Conservation (phyloP, 2,797 vertebrate species). For the Pipistrellus pipistrellus region DNA sequence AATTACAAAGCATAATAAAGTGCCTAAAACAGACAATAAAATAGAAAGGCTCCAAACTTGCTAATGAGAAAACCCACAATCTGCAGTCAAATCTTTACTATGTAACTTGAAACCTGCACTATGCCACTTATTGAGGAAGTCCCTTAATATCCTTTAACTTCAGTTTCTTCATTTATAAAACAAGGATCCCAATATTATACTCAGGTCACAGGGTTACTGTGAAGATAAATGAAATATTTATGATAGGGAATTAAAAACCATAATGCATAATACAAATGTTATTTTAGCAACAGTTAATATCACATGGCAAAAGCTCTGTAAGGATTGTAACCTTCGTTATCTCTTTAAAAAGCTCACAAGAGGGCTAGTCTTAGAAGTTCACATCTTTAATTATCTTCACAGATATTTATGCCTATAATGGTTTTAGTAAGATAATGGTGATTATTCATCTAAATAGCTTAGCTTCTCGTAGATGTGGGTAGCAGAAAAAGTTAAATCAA, state of each 20-base stretch:
- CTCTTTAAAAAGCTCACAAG: neutral
- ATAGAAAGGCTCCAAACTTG: slow-evolving; percentile 43
- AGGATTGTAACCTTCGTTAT: neutral
- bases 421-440: neutral
- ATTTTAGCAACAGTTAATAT: slow-evolving; percentile 41
- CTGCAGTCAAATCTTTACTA: slow-evolving; percentile 34
- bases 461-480: neutral
- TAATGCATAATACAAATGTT: slow-evolving; percentile 1
- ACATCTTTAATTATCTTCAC: slow-evolving; percentile 10
- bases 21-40: slow-evolving; percentile 57
- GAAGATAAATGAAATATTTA: slow-evolving; percentile 41
- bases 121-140: neutral
- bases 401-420: neutral
- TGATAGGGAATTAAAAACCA: neutral
- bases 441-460: neutral
- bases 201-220: neutral
- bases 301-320: neutral
- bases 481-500: neutral
- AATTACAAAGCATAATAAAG: slow-evolving; percentile 55
- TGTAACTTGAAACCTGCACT: neutral
- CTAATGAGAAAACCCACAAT: slow-evolving; percentile 31
- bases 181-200: slow-evolving; percentile 23
- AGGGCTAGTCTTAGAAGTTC: neutral
- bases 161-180: slow-evolving; percentile 46
- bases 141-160: slow-evolving; percentile 55